phyloP scores from a whole-genome alignment of 2,888 invertebrate genomes.

The Latheticus oryzae region DNA sequence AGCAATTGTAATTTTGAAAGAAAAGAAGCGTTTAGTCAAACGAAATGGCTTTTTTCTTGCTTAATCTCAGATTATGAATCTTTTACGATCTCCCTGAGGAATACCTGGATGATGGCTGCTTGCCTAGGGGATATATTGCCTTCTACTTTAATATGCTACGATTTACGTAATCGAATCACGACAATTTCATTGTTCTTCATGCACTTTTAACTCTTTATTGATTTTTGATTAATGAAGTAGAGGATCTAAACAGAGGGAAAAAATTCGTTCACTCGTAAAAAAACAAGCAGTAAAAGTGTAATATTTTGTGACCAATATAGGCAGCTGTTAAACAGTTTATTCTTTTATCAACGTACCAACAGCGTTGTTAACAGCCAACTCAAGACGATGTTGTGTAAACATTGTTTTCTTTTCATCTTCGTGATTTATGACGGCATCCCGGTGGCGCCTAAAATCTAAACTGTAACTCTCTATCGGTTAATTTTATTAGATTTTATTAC shows the following conservation, averaged over 20 bases:
- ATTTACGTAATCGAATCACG: conserved; percentile 49
- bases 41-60: conserved; percentile 63
- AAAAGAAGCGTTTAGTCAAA: conserved; percentile 64
- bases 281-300: conserved; percentile 58
- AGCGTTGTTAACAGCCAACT: conserved; percentile 56
- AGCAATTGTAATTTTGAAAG: conserved; percentile 63
- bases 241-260: conserved; percentile 41
- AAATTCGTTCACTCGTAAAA: conserved; percentile 50
- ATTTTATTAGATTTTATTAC: conserved; percentile 29
- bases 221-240: conserved; percentile 32
- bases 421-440: conserved; percentile 51
- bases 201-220: conserved; percentile 33
- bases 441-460: conserved; percentile 50
- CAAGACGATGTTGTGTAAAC: conserved; percentile 51
- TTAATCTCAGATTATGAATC: conserved; percentile 65
- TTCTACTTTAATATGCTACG: conserved; percentile 49
- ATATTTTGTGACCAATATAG: conserved; percentile 61
- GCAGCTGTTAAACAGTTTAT: conserved; percentile 61
- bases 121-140: conserved; percentile 42
- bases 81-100: conserved; percentile 61
- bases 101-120: conserved; percentile 60
- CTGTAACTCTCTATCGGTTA: conserved; percentile 25
- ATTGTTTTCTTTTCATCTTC: conserved; percentile 53
- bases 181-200: conserved; percentile 29
- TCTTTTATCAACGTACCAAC: conserved; percentile 61